Percentiles rank a stretch among this genome's conserved stretches.
These are phyloP conservation scores for Orycteropus afer DNA, from an alignment of 2,113 vertebrate genomes.

Conservation along the genomic window DNA sequence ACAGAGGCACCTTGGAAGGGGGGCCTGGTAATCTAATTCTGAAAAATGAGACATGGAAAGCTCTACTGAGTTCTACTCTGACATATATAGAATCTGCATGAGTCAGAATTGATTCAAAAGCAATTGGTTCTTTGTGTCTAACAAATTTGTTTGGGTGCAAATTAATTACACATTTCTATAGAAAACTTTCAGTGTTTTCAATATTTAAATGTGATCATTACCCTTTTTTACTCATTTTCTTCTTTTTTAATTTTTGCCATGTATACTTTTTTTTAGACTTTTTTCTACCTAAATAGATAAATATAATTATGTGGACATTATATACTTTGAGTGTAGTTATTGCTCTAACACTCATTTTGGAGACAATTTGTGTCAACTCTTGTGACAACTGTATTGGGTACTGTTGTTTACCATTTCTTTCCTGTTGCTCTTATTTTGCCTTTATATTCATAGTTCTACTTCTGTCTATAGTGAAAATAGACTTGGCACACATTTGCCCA, in stretches of 20 bases:
- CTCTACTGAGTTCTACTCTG: background rate
- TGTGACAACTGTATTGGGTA: background rate
- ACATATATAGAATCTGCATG: background rate
- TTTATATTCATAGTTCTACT: background rate
- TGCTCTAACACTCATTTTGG: background rate
- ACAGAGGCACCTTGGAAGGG: background rate
- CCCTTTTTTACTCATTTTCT: background rate
- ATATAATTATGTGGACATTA: background rate
- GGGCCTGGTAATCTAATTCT: background rate
- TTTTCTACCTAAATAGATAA: background rate
- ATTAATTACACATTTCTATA: background rate
- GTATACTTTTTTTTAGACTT: background rate
- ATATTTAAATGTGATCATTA: background rate
- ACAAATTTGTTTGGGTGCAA: background rate
- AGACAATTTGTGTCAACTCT: background rate
- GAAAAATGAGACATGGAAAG: background rate
- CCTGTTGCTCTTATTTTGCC: background rate
- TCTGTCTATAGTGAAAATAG: background rate
- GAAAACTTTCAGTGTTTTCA: background rate
- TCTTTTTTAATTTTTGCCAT: background rate
- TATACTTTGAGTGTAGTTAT: background rate
- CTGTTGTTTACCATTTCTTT: background rate
- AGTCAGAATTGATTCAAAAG: background rate
- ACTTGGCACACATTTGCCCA: background rate
- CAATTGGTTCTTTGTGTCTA: background rate